Conservation (phyloP, 2,888 invertebrate species). For the Amiota communis region DNA sequence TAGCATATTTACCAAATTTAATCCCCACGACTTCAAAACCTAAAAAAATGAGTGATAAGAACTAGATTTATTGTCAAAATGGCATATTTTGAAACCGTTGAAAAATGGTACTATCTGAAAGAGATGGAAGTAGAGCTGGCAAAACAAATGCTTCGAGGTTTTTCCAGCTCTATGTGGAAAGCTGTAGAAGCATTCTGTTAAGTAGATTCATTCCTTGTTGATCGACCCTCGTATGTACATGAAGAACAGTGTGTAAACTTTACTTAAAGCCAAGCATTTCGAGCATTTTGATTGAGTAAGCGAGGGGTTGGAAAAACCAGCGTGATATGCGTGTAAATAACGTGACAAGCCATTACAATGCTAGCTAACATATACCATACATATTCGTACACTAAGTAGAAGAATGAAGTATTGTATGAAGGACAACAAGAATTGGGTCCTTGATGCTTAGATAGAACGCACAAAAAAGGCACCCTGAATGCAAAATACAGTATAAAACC, state of each 20-base stretch:
- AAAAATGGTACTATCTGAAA: too few relatives aligned
- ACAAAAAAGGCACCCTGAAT: not conserved
- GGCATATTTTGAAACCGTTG: too few relatives aligned
- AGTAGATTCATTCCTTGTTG: not conserved
- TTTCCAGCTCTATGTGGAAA: too few relatives aligned
- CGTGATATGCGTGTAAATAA: constrained; percentile 60
- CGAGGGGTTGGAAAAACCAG: constrained; percentile 38
- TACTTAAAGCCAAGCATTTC: too few relatives aligned
- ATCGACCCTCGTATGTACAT: not conserved
- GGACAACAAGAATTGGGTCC: constrained; percentile 2
- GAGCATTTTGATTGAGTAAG: not conserved
- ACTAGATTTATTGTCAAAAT: too few relatives aligned
- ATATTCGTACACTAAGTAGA: constrained; percentile 53
- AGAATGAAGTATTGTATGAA: constrained; percentile 25
- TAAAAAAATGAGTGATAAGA: too few relatives aligned
- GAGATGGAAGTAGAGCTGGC: not conserved
- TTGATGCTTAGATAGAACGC: not conserved
- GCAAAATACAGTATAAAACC: not conserved
- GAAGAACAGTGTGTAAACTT: not conserved
- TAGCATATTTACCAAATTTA: too few relatives aligned
- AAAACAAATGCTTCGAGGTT: too few relatives aligned
- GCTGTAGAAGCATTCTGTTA: not conserved
- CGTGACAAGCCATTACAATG: constrained; percentile 59
- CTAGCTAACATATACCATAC: constrained; percentile 64
- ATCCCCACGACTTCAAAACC: too few relatives aligned